phyloP scores from a whole-genome alignment of 2,797 vertebrate species.

The Lateolabrax maculatus region DNA sequence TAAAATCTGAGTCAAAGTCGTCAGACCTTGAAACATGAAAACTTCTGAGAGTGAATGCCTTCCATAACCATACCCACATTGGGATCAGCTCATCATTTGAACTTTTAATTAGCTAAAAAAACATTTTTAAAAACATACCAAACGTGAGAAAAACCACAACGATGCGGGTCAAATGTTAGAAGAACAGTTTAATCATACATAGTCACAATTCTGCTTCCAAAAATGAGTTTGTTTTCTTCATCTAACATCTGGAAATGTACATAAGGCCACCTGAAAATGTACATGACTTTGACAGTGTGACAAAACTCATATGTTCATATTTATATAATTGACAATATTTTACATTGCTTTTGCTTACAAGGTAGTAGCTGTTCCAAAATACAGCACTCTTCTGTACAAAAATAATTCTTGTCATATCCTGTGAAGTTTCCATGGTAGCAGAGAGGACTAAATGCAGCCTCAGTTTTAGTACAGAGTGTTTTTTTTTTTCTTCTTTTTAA shows the following conservation, averaged over 20 bases:
- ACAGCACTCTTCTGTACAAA: slow-evolving; percentile 99
- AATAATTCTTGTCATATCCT: slow-evolving; percentile 93
- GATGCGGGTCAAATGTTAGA: slow-evolving; percentile 94
- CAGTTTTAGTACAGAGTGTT: slow-evolving; percentile 86
- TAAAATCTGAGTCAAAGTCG: no score
- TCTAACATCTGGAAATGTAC: slow-evolving; percentile 99
- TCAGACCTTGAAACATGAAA: no score
- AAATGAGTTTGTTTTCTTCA: slow-evolving; percentile 89
- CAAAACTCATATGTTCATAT: slow-evolving; percentile 98
- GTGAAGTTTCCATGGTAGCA: slow-evolving; percentile 92
- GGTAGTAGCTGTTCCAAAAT: slow-evolving; percentile 97
- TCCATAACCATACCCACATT: no score
- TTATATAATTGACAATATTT: slow-evolving; percentile 99
- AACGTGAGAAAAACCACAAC: slow-evolving; percentile 22
- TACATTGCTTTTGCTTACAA: slow-evolving; percentile 97
- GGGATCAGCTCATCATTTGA: no score
- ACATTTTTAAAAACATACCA: neutral
- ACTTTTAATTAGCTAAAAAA: neutral
- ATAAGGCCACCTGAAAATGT: slow-evolving; percentile 99
- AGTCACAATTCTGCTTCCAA: slow-evolving; percentile 99
- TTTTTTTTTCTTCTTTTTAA: slow-evolving; percentile 74
- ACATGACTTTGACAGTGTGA: slow-evolving; percentile 99
- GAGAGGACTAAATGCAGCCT: slow-evolving; percentile 86
- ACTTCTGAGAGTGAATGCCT: no score
- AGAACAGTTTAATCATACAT: slow-evolving; percentile 99